Evolutionary conservation across 1,140 invertebrate genomes (phyloP), one percentile per base, ranked within the genome.

Genomic region (Caenorhabditis latens): DNA sequence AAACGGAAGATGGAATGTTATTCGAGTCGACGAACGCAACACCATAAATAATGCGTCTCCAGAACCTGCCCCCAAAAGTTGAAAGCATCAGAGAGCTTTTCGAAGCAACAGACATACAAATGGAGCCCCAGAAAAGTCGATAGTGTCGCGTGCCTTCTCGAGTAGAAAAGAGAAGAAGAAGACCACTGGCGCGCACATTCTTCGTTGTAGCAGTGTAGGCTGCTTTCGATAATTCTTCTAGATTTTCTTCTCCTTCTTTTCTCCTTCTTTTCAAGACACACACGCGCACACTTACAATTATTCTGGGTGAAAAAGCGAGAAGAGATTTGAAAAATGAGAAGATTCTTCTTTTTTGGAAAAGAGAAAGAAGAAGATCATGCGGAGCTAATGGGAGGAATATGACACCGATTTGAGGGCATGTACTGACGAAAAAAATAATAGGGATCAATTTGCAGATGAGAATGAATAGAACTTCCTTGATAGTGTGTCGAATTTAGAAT

Each of bases 221-320:
- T n/a, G 43, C 46, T 79, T 79, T 79, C 71, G 71, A 79, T 79
- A 79, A 79, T 79, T 71, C 65, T 71, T 71, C 65, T 71, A 71
- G 65, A 71, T 71, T 79, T 79, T 71, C 65, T 50, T 79, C 71
- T 79, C 24, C 42, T 50, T 13, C 61, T 50, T 79, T 40, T 79
- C 46, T 14, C n/a, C n/a, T 21, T 79, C 42, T 50, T 42, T 24
- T 50, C 21, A 50, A 21, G 21, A 50, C 43, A 50, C n/a, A 53
- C 46, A 24, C 71, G 24, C 16, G 50, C 19, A 79, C 46, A 79
- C 71, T 79, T 50, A 53, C 71, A 79, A 79, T 48, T 79, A 79
- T 48, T 79, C 71, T 79, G 71, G 46, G 46, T 79, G 71, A 79
- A 53, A 71, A 48, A 50, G 46, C n/a, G 65, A 71, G 61, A 63